These are phyloP conservation scores for Tetrax tetrax DNA, from an alignment of 2,113 vertebrate genomes.

Conservation along the genomic window DNA sequence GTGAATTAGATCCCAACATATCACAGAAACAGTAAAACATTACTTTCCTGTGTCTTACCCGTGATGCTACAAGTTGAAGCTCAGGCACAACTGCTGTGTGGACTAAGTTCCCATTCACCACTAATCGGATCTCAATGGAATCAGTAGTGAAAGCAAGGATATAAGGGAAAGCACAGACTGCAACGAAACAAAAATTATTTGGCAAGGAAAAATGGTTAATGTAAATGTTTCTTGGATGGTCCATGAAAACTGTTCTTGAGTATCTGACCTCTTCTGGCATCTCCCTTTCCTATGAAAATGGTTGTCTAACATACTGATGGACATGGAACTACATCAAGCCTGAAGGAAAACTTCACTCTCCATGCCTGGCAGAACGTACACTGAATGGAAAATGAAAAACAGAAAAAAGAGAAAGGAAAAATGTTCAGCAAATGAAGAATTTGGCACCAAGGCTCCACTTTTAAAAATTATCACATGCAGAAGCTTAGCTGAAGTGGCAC, in stretches of 20 bases:
- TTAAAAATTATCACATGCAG: neutral
- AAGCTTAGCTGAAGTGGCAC: neutral
- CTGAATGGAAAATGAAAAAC: neutral
- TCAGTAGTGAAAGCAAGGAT: constrained; percentile 97
- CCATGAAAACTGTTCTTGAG: neutral
- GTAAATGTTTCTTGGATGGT: neutral
- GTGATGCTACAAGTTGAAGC: constrained; percentile 90
- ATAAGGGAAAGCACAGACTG: constrained; percentile 98
- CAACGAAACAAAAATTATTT: constrained; percentile 8
- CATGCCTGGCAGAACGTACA: neutral
- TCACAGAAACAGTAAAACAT: neutral
- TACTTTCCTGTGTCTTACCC: constrained; percentile 79
- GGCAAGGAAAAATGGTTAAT: neutral
- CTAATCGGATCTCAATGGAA: constrained; percentile 97
- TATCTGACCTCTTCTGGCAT: neutral
- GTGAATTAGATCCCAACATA: neutral
- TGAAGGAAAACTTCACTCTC: neutral
- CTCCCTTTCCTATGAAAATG: neutral
- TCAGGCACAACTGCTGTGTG: constrained; percentile 96
- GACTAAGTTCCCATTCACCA: constrained; percentile 97
- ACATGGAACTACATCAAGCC: neutral
- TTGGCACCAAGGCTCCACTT: neutral
- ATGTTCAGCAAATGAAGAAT: neutral
- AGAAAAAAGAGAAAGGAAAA: neutral
- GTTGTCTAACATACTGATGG: neutral